Evolutionary conservation across 2,113 vertebrate genomes (phyloP).

Genomic region (Syrmaticus mikado): DNA sequence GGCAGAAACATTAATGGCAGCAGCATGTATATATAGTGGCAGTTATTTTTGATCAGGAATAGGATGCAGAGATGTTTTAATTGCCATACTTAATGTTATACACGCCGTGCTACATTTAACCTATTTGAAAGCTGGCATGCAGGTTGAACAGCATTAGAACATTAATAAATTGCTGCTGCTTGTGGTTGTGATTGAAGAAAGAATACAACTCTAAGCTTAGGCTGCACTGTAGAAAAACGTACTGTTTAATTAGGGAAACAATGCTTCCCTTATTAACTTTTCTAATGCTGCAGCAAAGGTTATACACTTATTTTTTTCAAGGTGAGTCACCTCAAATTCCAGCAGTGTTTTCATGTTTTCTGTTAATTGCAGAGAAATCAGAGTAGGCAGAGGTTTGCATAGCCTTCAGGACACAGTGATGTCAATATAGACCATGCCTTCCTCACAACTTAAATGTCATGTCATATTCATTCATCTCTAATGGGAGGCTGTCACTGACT

Average conservation of each 20-base stretch:
- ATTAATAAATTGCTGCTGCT: slow-evolving; percentile 31
- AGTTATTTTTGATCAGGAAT: slow-evolving; percentile 11
- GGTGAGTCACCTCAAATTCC: neutral
- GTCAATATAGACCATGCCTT: neutral
- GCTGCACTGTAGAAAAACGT: neutral
- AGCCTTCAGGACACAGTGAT: neutral
- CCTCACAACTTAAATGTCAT: neutral
- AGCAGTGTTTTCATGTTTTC: neutral
- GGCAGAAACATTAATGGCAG: neutral
- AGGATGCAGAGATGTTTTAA: neutral
- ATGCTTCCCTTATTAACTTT: neutral
- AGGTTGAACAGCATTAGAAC: neutral
- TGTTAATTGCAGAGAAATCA: slow-evolving; percentile 8
- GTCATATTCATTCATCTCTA: neutral
- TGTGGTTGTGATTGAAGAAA: neutral
- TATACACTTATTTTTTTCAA: neutral
- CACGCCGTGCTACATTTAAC: slow-evolving; percentile 39
- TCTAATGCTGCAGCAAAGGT: neutral
- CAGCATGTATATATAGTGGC: fast-evolving
- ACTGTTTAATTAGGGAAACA: neutral
- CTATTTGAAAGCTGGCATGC: neutral
- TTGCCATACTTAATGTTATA: neutral
- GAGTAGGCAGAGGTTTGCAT: neutral
- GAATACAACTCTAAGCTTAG: neutral
- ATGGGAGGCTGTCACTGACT: neutral